Evolutionary conservation across 1,140 invertebrate genomes (phyloP), one percentile per base, ranked within the genome.

Genomic region (Anoplolepis gracilipes): DNA sequence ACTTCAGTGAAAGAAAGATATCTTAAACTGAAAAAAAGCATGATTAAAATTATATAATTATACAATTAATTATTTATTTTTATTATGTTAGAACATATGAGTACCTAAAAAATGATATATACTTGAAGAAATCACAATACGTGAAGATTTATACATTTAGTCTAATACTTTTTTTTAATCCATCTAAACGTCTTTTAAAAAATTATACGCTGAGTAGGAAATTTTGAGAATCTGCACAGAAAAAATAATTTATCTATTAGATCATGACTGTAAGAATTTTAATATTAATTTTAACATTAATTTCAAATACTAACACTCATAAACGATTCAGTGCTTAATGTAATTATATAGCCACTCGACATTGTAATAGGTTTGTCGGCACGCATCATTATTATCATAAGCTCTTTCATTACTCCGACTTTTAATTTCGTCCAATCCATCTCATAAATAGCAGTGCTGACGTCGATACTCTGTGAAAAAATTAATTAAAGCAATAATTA

Each of bases 171-270:
- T 30, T 28, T 53, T 33, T 86, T n/a, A n/a, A n/a, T n/a, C 57
- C 2, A 8, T 16, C 4, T 72, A 72, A 13, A 55, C 55, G 13
- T 69, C 64, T 85, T 88, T 78, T 22, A 92, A 62, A 19, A 92
- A 62, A 57, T 92, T 92, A 57, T 88, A 92, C n/a, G 87, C 84
- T 4, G 91, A 90, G n/a, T 92, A 92, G 0, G 91, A 84, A 0
- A 86, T 33, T 59, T 92, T 92, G 10, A 91, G 39, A 46, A 92
- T 85, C 90, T 92, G 72, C 3, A n/a, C n/a, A 64, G 77, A 87
- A 85, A 57, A 82, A 39, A 49, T 16, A 76, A 55, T 57, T 8
- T 6, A 42, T n/a, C 13, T 22, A 11, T 22, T 55, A 25, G 49
- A 65, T 59, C n/a, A 0, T 8, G n/a, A n/a, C 25, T 7, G 13